Evolutionary conservation across 2,888 invertebrate genomes (phyloP), one percentile per base, ranked within the genome.

Genomic region (Harmothoe impar): DNA sequence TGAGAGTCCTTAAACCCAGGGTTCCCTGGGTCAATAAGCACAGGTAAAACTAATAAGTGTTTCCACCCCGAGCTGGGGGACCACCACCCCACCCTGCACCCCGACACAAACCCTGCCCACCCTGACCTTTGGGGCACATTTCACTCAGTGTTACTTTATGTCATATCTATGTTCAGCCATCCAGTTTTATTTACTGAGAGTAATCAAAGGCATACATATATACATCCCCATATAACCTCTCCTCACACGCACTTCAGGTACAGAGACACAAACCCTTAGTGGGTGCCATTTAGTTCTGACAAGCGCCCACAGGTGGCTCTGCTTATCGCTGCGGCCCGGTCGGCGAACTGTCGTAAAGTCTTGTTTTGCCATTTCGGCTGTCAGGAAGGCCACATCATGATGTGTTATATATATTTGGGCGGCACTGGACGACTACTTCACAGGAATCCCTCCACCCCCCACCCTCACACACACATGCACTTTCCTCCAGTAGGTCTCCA

Each of bases 341-440:
- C n/a, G 12, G 68, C 15, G 68, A n/a, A 68, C n/a, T 68, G 68
- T 68, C 72, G 72, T 12, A 72, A 72, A 72, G 72, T 15, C 72
- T 72, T 72, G 72, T 72, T 72, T 72, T 72, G 72, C 72, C 72
- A 72, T 72, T 72, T 72, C 29, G n/a, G 29, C 72, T 72, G 72
- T 72, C 72, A 72, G 29, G 31, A 3, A 25, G 62, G 0, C 72
- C 72, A 15, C 25, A 72, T 72, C 15, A 12, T 15, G 72, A 72
- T 29, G 72, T 29, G 72, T 72, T 68, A 72, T 72, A 72, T 72
- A 29, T 72, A 25, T 29, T 23, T 29, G 29, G n/a, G 62, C 62
- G 62, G 20, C 62, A 20, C 62, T 62, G 23, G 23, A 62, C 5
- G 62, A n/a, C 62, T 20, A 62, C 25, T n/a, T 62, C 23, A 62